These are phyloP conservation scores for Criorhina ranunculi DNA, from an alignment of 2,888 invertebrate genomes.

Conservation along the genomic window DNA sequence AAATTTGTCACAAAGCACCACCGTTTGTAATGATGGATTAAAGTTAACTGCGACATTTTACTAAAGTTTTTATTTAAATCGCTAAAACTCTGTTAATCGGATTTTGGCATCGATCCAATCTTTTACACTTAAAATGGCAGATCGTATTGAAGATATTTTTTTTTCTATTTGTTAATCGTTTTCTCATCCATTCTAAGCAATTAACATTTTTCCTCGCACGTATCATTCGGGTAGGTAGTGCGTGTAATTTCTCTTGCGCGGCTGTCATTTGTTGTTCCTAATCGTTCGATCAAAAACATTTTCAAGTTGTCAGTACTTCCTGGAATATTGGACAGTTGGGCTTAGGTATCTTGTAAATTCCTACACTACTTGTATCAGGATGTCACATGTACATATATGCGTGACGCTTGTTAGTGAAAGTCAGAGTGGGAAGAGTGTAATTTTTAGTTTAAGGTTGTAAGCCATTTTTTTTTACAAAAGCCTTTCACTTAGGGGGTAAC, in stretches of 20 bases:
- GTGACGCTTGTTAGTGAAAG: slow-evolving; percentile 16
- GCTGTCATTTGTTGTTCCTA: slow-evolving; percentile 51
- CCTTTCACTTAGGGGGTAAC: not conserved
- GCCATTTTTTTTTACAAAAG: not conserved
- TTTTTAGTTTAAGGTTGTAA: not conserved
- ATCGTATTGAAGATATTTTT: slow-evolving; percentile 44
- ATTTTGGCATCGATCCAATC: slow-evolving; percentile 64
- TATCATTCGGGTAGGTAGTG: slow-evolving; percentile 8
- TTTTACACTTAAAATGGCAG: slow-evolving; percentile 27
- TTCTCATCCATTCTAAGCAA: slow-evolving; percentile 61
- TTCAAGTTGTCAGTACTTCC: slow-evolving; percentile 9
- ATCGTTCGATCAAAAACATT: slow-evolving; percentile 58
- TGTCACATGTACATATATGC: slow-evolving; percentile 10
- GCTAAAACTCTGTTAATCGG: slow-evolving; percentile 31
- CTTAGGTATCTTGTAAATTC: not conserved
- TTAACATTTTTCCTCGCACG: slow-evolving; percentile 61
- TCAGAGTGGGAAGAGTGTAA: not conserved
- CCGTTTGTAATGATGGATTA: slow-evolving; percentile 65
- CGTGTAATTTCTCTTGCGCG: slow-evolving; percentile 60
- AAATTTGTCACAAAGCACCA: slow-evolving; percentile 58
- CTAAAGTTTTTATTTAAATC: slow-evolving; percentile 63
- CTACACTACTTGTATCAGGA: not conserved
- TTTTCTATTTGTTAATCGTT: slow-evolving; percentile 47
- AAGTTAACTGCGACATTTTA: slow-evolving; percentile 57
- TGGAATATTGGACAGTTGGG: slow-evolving; percentile 1